These are phyloP conservation scores for Tetrax tetrax DNA, from an alignment of 2,113 vertebrate species.

Conservation along the genomic window DNA sequence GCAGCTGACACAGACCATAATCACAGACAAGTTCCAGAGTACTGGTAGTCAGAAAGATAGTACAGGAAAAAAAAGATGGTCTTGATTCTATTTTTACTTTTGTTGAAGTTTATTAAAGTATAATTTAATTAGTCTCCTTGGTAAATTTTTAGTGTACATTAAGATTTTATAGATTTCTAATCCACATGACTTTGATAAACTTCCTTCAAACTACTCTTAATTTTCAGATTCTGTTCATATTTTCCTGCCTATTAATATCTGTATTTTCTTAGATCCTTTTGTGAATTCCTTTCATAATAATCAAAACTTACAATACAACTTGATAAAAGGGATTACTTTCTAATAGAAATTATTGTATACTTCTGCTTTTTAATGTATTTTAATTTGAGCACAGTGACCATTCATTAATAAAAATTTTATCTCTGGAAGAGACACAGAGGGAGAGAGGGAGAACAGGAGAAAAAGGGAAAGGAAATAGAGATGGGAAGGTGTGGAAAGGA, in stretches of 20 bases:
- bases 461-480: background rate
- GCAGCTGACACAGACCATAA: background rate
- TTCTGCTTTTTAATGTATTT: background rate
- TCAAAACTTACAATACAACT: background rate
- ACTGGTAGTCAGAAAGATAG: background rate
- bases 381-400: background rate
- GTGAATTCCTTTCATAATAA: background rate
- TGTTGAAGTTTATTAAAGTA: background rate
- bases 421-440: background rate
- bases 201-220: background rate
- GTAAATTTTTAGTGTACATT: background rate
- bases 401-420: constrained; percentile 19
- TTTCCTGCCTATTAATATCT: background rate
- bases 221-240: background rate
- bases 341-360: background rate
- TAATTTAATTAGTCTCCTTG: background rate
- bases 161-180: background rate
- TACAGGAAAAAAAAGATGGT: background rate
- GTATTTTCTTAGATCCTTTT: background rate
- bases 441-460: background rate
- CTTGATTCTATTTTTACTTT: background rate
- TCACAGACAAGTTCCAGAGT: background rate
- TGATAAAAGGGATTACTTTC: background rate
- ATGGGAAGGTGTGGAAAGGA: no score
- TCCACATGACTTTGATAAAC: background rate